Evolutionary conservation across 2,888 invertebrate species (phyloP), one percentile per base, ranked within the genome.

Genomic region (Ptychoptera contaminata): DNA sequence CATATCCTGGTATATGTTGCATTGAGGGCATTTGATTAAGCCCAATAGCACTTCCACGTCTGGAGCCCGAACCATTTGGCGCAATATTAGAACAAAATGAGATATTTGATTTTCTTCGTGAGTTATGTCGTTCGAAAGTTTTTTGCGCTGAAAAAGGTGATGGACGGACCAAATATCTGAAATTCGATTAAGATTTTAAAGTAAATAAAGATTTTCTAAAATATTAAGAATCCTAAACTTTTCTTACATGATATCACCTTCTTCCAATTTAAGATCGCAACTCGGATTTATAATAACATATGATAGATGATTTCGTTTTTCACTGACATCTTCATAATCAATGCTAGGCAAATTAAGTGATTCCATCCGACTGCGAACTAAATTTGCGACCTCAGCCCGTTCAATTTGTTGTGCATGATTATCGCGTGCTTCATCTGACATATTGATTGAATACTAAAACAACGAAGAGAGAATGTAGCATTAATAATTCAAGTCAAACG

Each of bases 261-360:
- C 87, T 67, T 94, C 91, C 52, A 97, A 73, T 63, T 88, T 90
- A 23, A 94, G 74, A 68, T 97, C 97, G 70, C 93, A 93, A 64
- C 90, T 92, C 2, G 97, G 97, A 65, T 97, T 97, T 62, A 96
- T 94, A 58, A 97, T 93, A 52, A 96, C 96, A 67, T 93, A 97
- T 10, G 94, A 94, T 10, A 97, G 73, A 56, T 84, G 88, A 65
- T 85, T 90, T 39, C 92, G 73, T 64, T 93, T 93, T 62, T 93
- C 93, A 56, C 88, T 91, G 30, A 87, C 87, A 61, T 92, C 92
- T 60, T 92, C 92, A 65, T 94, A 94, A 62, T 94, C 93, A 47
- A 84, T 79, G 2, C 83, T 79, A 7, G 92, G 91, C 44, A 96
- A 73, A 55, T 92, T 92, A 16, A 96, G 68, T 42, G 88, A 88